Conservation (phyloP, 2,888 invertebrate species). For the Tetheella fluctuosa region DNA sequence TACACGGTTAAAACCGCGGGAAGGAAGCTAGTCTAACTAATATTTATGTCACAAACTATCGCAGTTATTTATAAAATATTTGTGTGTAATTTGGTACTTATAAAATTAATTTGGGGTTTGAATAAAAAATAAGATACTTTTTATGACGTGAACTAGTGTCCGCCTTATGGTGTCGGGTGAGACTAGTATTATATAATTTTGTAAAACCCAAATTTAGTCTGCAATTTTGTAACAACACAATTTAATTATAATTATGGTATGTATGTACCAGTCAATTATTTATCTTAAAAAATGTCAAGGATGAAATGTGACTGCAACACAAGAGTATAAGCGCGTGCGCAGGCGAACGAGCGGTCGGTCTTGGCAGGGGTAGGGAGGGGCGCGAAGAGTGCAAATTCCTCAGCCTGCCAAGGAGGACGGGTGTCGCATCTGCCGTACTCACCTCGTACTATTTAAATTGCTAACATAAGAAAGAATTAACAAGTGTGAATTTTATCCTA, state of each 20-base stretch:
- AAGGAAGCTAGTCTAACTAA: too few species aligned
- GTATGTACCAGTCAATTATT: background rate
- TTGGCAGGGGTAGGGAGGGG: constrained; percentile 9
- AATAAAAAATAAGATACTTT: too few species aligned
- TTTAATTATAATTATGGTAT: background rate
- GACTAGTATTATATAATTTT: too few species aligned
- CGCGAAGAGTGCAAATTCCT: constrained; percentile 45
- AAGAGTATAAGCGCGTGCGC: constrained; percentile 12
- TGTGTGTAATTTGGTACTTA: too few species aligned
- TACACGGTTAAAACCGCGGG: too few species aligned
- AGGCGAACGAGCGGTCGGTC: background rate
- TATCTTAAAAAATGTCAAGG: constrained; percentile 2
- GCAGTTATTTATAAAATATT: too few species aligned
- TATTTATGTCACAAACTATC: too few species aligned
- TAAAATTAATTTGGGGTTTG: too few species aligned
- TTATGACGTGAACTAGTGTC: too few species aligned
- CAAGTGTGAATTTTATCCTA: background rate
- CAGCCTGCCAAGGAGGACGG: constrained; percentile 55
- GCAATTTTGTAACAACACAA: too few species aligned
- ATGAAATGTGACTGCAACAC: constrained; percentile 10
- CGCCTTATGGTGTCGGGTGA: too few species aligned
- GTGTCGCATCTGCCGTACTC: constrained; percentile 45
- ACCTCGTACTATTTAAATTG: constrained; percentile 11
- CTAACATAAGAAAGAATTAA: background rate
- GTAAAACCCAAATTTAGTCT: too few species aligned